Evolutionary conservation across 2,888 invertebrate genomes (phyloP).

Genomic region (Branchipolynoe longqiensis): DNA sequence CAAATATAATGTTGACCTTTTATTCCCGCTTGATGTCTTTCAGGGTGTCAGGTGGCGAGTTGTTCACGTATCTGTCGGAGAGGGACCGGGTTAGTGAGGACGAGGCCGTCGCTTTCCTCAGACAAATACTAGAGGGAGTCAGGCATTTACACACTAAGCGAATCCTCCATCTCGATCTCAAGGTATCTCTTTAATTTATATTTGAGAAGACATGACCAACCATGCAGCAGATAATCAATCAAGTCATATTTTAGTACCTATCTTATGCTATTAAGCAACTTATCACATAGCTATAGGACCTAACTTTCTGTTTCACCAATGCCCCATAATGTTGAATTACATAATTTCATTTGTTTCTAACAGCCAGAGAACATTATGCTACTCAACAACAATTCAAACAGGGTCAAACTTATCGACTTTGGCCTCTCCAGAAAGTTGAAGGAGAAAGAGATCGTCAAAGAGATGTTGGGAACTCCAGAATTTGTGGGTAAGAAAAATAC

Average conservation of each 20-base stretch:
- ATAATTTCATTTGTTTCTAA: too few species aligned
- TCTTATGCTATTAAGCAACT: too few species aligned
- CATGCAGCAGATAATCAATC: background rate
- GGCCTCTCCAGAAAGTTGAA: constrained; percentile 84
- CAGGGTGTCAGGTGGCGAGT: constrained; percentile 86
- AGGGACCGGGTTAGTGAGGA: constrained; percentile 84
- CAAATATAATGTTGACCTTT: too few species aligned
- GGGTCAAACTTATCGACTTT: constrained; percentile 86
- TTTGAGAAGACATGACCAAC: background rate
- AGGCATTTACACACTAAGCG: constrained; percentile 85
- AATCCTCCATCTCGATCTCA: constrained; percentile 87
- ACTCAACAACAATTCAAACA: constrained; percentile 83
- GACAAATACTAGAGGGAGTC: constrained; percentile 86
- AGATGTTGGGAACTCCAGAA: constrained; percentile 85
- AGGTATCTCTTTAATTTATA: constrained; percentile 82
- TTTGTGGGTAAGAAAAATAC: constrained; percentile 82
- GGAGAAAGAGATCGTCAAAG: constrained; percentile 82
- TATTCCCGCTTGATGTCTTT: constrained; percentile 67
- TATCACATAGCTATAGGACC: background rate
- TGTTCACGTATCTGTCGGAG: constrained; percentile 85
- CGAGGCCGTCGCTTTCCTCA: constrained; percentile 85
- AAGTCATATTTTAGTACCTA: too few species aligned
- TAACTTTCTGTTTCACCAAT: background rate
- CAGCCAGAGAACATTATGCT: constrained; percentile 87
- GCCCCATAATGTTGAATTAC: background rate